Base-by-base conservation (phyloP, 2,888 invertebrate species). In the Euphydryas editha region DNA sequence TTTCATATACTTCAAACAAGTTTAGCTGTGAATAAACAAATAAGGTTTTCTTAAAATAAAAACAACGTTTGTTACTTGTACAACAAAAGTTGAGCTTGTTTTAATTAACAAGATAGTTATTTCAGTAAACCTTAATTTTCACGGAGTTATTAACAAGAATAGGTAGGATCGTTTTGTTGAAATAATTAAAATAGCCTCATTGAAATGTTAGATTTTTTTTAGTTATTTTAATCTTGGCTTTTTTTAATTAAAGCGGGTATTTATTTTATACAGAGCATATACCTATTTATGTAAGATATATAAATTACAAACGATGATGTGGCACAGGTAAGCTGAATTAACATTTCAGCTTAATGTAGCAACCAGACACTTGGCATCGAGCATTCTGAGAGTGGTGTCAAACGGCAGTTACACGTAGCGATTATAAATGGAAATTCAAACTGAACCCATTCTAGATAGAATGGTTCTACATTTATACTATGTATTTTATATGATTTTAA, bases 351-450 rank as follows among this genome's bases (percentile, higher is more conserved):
- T 15, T 49, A 24, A 49, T 49, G 49, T 46, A 46, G 56, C 37
- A 21, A 44, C 8, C 55, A 37, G 56, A 49, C 49, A 49, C 49
- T 63, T 63, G 57, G 63, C 49, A 56, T 58, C 49, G 39, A 39
- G 39, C 24, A 63, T 51, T 63, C 63, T 47, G 63, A 63, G 57
- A 63, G 57, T 57, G 42, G 21, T 49, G 49, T 51, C 58, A 49
- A 63, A 42, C 47, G 62, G 39, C 62, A 49, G 57, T 58, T 57
- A 63, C 39, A 58, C 47, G 57, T 49, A 63, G 49, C 46, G 49
- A 54, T 62, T 63, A 63, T 62, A 54, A 68, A 68, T 56, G 58
- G 49, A 55, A 62, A 62, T 68, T 64, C 59, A 30, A 57, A 49
- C 62, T 39, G 17, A 56, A 36, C 5, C 62, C 13, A 49, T 49